A percentile compares a stretch with the other conserved stretches of the same genome.
Evolutionary conservation across 2,888 invertebrate genomes (phyloP).

Genomic region (Resseliella maxima): DNA sequence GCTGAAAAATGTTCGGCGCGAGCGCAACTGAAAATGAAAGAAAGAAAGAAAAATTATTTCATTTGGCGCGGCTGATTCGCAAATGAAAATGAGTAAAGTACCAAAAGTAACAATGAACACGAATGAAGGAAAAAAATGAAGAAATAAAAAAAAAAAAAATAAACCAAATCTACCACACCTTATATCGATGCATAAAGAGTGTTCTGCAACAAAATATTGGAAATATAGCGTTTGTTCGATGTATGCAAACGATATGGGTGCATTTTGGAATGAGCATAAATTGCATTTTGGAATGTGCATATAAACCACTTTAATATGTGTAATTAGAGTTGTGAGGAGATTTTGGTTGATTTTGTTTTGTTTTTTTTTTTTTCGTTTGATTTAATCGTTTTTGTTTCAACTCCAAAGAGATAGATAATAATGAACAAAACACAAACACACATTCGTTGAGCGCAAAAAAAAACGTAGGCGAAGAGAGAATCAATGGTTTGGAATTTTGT

Average conservation of each 20-base stretch:
- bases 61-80: background rate
- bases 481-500: slow-evolving; percentile 1
- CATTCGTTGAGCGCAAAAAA: no score
- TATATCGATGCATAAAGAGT: background rate
- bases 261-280: background rate
- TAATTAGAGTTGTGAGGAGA: slow-evolving; percentile 2
- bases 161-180: slow-evolving; percentile 23
- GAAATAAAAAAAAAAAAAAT: no score
- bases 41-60: background rate
- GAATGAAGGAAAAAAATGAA: no score
- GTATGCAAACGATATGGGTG: background rate
- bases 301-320: slow-evolving; percentile 28
- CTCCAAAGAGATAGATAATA: background rate
- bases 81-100: background rate
- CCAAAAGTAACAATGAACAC: slow-evolving; percentile 13
- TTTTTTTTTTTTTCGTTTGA: background rate
- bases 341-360: background rate
- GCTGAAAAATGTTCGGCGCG: background rate
- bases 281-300: slow-evolving; percentile 28
- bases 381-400: background rate
- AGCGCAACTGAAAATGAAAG: background rate
- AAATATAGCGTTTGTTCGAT: background rate
- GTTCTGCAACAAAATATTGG: background rate
- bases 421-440: no score
- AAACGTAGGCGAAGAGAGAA: slow-evolving; percentile 20